Percentiles rank a stretch among this genome's conserved stretches.
Evolutionary conservation across 2,797 vertebrate species (phyloP).

Genomic region (Xenentodon cancila): DNA sequence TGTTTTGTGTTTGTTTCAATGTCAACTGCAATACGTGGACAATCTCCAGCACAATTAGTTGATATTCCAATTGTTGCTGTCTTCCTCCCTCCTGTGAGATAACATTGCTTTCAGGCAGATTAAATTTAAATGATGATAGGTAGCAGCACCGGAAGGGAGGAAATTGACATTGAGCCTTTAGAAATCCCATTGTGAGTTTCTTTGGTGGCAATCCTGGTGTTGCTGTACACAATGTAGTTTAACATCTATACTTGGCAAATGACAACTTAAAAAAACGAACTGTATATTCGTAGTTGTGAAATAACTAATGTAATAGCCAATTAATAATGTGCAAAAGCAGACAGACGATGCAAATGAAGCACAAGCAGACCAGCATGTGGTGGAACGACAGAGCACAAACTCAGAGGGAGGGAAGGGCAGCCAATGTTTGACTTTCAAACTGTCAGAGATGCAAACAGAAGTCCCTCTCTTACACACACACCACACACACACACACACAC

Average conservation of each 20-base stretch:
- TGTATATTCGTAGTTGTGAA: not conserved
- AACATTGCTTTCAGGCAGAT: slow-evolving; percentile 14
- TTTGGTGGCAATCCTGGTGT: slow-evolving; percentile 34
- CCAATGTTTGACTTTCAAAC: slow-evolving; percentile 36
- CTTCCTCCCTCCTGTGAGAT: slow-evolving; percentile 27
- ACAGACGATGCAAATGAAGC: slow-evolving; percentile 18
- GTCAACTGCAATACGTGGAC: slow-evolving; percentile 29
- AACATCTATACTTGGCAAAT: not conserved
- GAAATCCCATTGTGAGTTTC: slow-evolving; percentile 42
- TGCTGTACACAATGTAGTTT: not conserved
- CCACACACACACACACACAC: too few species aligned
- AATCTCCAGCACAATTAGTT: slow-evolving; percentile 21
- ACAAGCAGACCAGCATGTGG: slow-evolving; percentile 33
- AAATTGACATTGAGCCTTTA: slow-evolving; percentile 47
- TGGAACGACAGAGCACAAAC: slow-evolving; percentile 26
- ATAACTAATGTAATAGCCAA: too few species aligned
- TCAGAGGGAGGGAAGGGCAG: slow-evolving; percentile 12
- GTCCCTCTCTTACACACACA: too few species aligned
- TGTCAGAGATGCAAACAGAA: slow-evolving; percentile 1
- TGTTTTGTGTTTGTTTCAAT: slow-evolving; percentile 19
- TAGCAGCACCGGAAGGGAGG: slow-evolving; percentile 20
- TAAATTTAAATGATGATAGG: slow-evolving; percentile 49
- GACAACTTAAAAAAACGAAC: not conserved
- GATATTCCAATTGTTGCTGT: slow-evolving; percentile 26
- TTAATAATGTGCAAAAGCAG: not conserved